phyloP scores from a whole-genome alignment of 2,888 invertebrate species.

The Piscicola geometra region DNA sequence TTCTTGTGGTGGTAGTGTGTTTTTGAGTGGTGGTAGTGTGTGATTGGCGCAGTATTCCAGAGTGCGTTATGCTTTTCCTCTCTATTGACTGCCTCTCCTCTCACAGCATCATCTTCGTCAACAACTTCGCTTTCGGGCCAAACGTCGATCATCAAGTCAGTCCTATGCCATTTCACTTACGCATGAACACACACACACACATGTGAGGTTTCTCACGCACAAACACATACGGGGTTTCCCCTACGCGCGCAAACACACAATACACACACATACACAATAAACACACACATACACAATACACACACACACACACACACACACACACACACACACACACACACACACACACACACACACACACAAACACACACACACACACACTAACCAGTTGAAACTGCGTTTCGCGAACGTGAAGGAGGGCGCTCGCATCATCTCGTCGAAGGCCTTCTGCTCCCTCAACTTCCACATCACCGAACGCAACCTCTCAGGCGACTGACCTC shows the following conservation, averaged over 20 bases:
- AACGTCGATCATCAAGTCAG: slow-evolving; percentile 76
- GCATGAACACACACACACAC: not conserved
- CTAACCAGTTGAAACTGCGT: slow-evolving; percentile 81
- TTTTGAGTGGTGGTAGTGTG: no score
- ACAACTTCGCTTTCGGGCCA: slow-evolving; percentile 98
- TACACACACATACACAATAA: slow-evolving; percentile 23
- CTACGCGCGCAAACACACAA: no score
- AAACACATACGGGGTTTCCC: no score
- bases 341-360: not conserved
- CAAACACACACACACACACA: not conserved
- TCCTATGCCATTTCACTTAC: not conserved
- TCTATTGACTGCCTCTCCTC: no score
- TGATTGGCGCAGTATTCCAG: no score
- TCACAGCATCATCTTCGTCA: slow-evolving; percentile 83
- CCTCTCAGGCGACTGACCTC: slow-evolving; percentile 75
- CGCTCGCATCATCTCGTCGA: slow-evolving; percentile 93
- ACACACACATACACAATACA: slow-evolving; percentile 58
- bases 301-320: not conserved
- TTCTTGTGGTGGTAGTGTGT: no score
- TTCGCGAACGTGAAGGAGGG: slow-evolving; percentile 82
- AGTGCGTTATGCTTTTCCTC: no score
- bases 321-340: no score
- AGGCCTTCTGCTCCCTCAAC: slow-evolving; percentile 96
- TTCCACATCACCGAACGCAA: slow-evolving; percentile 96
- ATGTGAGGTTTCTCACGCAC: not conserved